Evolutionary conservation across 37 sponge, comb jelly and placozoan genomes (phyloP), one percentile per base, ranked within the genome.

Genomic region (Mnemiopsis leidyi): DNA sequence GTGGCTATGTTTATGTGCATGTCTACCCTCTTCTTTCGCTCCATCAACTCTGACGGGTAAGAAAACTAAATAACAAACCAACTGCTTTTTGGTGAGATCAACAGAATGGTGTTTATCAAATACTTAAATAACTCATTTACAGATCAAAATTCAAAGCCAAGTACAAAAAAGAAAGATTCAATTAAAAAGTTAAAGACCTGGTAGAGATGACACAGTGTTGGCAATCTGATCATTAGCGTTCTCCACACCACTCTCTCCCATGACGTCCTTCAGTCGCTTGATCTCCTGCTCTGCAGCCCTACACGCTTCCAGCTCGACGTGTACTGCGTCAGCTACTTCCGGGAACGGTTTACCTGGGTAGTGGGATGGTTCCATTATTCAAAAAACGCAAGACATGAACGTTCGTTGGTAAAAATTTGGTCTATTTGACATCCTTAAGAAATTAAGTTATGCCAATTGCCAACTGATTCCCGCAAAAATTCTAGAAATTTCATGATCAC

Each of bases 1-100:
- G 96, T 97, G 35, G 99, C 99, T 33, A 98, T 95, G 94, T 98
- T 98, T 21, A 97, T 98, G 94, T 98, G 99, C 94, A 96, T 96
- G 93, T 98, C 99, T 82, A 98, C 95, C 0, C 94, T 95, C 93
- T 97, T 97, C 94, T 98, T 98, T 93, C 93, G 93, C 92, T 97
- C 99, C 96, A 98, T 85, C 77, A 98, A 93, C 76, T 98, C 99
- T 67, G 99, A 97, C 0, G 96, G 93, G 23, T 96, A 25, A n/a
- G 29, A 69, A n/a, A n/a, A n/a, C n/a, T n/a, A n/a, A n/a, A n/a
- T n/a, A n/a, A n/a, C n/a, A n/a, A n/a, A n/a, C n/a, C n/a, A n/a
- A n/a, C n/a, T n/a, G n/a, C n/a, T n/a, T n/a, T n/a, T n/a, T n/a
- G n/a, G n/a, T n/a, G n/a, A n/a, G n/a, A n/a, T n/a, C n/a, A n/a